Conservation (phyloP, 2,888 invertebrate genomes). For the Brachyopa scutellaris region DNA sequence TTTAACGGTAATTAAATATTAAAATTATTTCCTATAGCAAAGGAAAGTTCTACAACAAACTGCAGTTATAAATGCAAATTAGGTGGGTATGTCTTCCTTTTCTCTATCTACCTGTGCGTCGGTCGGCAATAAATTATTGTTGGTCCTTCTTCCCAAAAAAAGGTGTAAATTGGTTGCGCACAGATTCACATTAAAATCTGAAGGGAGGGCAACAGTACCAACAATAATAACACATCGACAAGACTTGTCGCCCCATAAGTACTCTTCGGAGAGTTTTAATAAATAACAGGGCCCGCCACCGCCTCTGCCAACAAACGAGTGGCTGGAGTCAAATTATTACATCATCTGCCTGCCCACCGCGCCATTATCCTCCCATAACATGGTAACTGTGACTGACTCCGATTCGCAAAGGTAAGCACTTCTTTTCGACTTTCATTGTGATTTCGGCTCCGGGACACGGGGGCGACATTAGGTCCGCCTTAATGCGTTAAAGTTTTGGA, state of each 20-base stretch:
- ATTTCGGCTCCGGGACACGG: background rate
- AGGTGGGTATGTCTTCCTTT: background rate
- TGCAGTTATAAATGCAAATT: conserved; percentile 37
- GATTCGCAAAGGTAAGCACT: conserved; percentile 62
- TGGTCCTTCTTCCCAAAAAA: background rate
- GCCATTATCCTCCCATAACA: conserved; percentile 52
- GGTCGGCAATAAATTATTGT: conserved; percentile 2
- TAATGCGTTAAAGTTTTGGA: conserved; percentile 65
- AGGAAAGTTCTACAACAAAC: conserved; percentile 2
- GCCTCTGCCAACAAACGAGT: no score
- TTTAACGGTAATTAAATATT: no score
- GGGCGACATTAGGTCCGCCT: conserved; percentile 30
- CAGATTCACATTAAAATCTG: conserved; percentile 53
- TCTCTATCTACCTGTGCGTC: background rate
- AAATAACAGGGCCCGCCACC: conserved; percentile 48
- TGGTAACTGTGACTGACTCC: conserved; percentile 30
- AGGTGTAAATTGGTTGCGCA: conserved; percentile 48
- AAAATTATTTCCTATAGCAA: no score
- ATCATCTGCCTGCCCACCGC: conserved; percentile 49
- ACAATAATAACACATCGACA: no score
- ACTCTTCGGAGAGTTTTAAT: conserved; percentile 64
- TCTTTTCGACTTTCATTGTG: conserved; percentile 45
- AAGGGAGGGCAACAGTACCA: conserved; percentile 37
- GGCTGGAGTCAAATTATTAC: conserved; percentile 50
- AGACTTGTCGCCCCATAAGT: conserved; percentile 53